phyloP scores from a whole-genome alignment of 2,888 invertebrate genomes.

The Morpho achilles region DNA sequence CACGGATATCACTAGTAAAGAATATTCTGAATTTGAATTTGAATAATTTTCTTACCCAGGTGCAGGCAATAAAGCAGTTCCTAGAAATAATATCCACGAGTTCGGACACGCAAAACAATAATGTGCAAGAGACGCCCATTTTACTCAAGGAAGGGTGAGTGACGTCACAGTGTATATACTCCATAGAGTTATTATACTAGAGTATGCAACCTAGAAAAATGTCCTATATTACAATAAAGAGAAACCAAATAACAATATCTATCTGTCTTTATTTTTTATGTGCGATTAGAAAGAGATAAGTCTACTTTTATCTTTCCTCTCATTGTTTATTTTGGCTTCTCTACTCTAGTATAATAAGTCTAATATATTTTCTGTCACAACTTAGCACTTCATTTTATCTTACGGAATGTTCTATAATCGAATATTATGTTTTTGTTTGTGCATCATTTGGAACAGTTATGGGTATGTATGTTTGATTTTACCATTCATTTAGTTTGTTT shows the following conservation, averaged over 20 bases:
- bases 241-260: no score
- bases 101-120: conserved; percentile 81
- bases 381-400: conserved; percentile 21
- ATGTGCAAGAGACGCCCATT: conserved; percentile 84
- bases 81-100: conserved; percentile 93
- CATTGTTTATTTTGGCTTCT: no score
- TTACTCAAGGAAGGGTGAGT: conserved; percentile 95
- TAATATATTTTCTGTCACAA: conserved; percentile 3
- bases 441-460: conserved; percentile 58
- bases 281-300: no score
- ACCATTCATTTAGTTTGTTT: conserved; percentile 13
- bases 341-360: no score
- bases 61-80: conserved; percentile 89
- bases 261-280: no score
- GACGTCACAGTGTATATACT: not conserved
- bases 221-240: no score
- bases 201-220: no score
- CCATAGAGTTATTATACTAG: no score
- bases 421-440: conserved; percentile 37
- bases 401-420: conserved; percentile 24
- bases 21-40: not conserved
- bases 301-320: not conserved
- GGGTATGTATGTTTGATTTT: conserved; percentile 54
- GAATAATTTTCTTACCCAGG: conserved; percentile 41
- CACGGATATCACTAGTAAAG: not conserved